A percentile compares a stretch with the other conserved stretches of the same genome.
phyloP scores from a whole-genome alignment of 2,888 invertebrate genomes.

The Lycophotia porphyrea region DNA sequence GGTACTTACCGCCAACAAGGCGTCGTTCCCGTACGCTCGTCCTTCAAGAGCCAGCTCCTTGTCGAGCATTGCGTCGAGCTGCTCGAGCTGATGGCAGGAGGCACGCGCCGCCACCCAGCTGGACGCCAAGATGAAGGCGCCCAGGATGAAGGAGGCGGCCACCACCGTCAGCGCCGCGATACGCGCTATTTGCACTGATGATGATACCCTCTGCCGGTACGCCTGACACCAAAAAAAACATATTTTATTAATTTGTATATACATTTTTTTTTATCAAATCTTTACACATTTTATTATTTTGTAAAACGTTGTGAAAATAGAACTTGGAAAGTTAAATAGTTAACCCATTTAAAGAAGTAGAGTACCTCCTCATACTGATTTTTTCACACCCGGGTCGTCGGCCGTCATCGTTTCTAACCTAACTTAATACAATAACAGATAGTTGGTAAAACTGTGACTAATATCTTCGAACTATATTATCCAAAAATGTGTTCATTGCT shows the following conservation, averaged over 20 bases:
- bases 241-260: neutral
- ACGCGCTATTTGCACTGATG: conserved; percentile 96
- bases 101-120: conserved; percentile 95
- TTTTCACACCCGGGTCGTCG: no score
- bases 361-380: neutral
- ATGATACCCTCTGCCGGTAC: conserved; percentile 93
- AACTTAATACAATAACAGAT: neutral
- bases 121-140: conserved; percentile 95
- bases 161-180: conserved; percentile 96
- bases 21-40: conserved; percentile 91
- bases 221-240: conserved; percentile 90
- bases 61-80: conserved; percentile 92
- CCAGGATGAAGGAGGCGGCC: conserved; percentile 94
- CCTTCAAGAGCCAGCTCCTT: conserved; percentile 93
- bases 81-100: conserved; percentile 94
- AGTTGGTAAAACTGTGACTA: neutral
- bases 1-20: conserved; percentile 92
- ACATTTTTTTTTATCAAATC: neutral
- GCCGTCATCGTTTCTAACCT: neutral
- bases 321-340: neutral
- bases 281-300: neutral
- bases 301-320: neutral
- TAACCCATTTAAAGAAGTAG: neutral
- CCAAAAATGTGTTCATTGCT: no score
- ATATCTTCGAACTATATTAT: neutral